Evolutionary conservation across 1,140 invertebrate genomes (phyloP).

Genomic region (Cydia fagiglandana): DNA sequence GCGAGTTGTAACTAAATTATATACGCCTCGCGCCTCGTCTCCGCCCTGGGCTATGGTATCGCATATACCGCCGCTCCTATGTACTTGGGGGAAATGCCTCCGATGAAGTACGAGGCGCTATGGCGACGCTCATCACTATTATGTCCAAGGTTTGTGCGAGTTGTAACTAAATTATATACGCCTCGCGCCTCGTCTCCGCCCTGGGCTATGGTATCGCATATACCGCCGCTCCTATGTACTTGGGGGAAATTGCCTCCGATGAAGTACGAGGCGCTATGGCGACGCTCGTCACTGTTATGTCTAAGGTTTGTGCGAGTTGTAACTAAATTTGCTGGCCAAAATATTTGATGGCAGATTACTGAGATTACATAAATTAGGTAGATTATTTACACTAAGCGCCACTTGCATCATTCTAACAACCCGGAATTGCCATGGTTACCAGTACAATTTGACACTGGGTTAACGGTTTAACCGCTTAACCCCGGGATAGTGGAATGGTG

Average conservation of each 20-base stretch:
- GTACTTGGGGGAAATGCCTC: slow-evolving; percentile 84
- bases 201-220: slow-evolving; percentile 85
- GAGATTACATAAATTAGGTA: no score
- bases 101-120: slow-evolving; percentile 83
- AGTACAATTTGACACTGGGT: no score
- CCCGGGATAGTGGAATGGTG: no score
- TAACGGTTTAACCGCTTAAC: no score
- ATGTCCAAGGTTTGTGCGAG: slow-evolving; percentile 72
- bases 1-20: no score
- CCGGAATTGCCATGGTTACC: no score
- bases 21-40: slow-evolving; percentile 78
- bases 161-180: no score
- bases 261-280: slow-evolving; percentile 85
- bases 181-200: slow-evolving; percentile 80
- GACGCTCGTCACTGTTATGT: slow-evolving; percentile 84
- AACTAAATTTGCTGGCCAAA: no score
- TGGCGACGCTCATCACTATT: slow-evolving; percentile 85
- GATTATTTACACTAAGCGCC: no score
- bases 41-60: slow-evolving; percentile 84
- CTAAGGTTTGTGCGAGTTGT: slow-evolving; percentile 61
- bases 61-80: slow-evolving; percentile 83
- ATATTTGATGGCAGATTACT: no score
- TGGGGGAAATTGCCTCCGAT: slow-evolving; percentile 84
- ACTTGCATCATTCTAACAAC: no score
- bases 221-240: slow-evolving; percentile 82